These are phyloP conservation scores for Cryptophagus acutangulus DNA, from an alignment of 2,888 invertebrate genomes.

Conservation along the genomic window DNA sequence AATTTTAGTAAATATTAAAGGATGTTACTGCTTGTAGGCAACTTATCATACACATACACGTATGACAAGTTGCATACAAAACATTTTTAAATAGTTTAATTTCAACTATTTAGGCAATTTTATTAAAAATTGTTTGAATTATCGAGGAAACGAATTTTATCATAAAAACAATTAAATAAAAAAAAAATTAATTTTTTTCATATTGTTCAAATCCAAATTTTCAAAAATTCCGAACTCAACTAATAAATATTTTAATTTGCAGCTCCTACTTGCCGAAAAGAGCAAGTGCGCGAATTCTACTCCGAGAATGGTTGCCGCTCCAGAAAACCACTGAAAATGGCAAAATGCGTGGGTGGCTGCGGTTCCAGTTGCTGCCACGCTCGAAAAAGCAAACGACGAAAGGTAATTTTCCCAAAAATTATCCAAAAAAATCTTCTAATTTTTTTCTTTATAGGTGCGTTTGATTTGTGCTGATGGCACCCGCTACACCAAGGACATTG, in stretches of 20 bases:
- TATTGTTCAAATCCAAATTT: too few species aligned
- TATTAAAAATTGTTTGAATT: too few species aligned
- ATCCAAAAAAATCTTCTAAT: not conserved
- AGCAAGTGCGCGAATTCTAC: conserved; percentile 85
- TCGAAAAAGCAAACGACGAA: conserved; percentile 87
- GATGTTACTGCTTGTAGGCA: too few species aligned
- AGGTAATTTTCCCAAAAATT: conserved; percentile 61
- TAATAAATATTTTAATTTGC: conserved; percentile 3
- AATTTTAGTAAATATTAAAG: too few species aligned
- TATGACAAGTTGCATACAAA: too few species aligned
- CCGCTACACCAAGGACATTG: conserved; percentile 91
- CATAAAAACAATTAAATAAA: not conserved
- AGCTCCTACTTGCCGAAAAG: conserved; percentile 80
- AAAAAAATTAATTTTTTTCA: not conserved
- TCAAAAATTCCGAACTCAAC: not conserved
- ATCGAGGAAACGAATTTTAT: too few species aligned
- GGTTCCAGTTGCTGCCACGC: conserved; percentile 86
- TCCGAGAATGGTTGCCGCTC: conserved; percentile 89
- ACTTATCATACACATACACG: too few species aligned
- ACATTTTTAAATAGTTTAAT: too few species aligned
- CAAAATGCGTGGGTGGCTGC: conserved; percentile 78
- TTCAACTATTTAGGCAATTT: too few species aligned
- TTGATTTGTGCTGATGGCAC: conserved; percentile 89
- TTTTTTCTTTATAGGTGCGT: conserved; percentile 60
- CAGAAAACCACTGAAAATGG: conserved; percentile 84